Conservation (phyloP, 2,888 invertebrate species). For the Scaeva pyrastri region DNA sequence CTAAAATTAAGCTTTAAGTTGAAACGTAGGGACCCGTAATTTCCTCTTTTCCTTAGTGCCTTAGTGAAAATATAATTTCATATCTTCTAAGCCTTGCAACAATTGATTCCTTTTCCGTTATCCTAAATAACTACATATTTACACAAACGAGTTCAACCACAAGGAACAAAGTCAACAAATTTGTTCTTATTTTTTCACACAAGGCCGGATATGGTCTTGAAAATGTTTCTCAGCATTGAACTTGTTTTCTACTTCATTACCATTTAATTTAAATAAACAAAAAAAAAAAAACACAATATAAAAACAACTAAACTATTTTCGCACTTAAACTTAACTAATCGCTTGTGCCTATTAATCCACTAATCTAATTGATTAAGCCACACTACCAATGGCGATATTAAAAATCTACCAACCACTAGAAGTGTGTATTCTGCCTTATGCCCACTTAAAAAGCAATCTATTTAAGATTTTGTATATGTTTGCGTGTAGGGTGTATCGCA, state of each 20-base stretch:
- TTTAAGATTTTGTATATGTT: slow-evolving; percentile 69
- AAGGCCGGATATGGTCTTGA: slow-evolving; percentile 7
- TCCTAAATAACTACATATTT: neutral
- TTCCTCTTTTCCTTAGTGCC: too few relatives aligned
- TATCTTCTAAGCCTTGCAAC: neutral
- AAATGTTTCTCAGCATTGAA: slow-evolving; percentile 4
- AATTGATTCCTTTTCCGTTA: too few relatives aligned
- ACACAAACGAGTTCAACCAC: neutral
- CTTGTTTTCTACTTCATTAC: slow-evolving; percentile 21
- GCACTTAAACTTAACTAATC: slow-evolving; percentile 66
- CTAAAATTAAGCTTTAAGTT: too few relatives aligned
- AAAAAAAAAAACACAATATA: neutral
- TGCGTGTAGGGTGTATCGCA: neutral
- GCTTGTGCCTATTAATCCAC: slow-evolving; percentile 71
- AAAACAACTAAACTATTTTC: slow-evolving; percentile 30
- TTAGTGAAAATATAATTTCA: too few relatives aligned
- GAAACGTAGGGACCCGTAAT: too few relatives aligned
- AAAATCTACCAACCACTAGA: slow-evolving; percentile 61
- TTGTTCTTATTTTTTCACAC: slow-evolving; percentile 5
- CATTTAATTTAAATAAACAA: slow-evolving; percentile 22
- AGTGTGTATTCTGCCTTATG: slow-evolving; percentile 62
- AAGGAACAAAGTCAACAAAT: neutral
- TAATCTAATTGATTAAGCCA: slow-evolving; percentile 75
- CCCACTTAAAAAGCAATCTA: slow-evolving; percentile 74
- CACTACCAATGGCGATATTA: slow-evolving; percentile 73